Conservation (phyloP, 2,888 invertebrate species). For the Leptinotarsa tumamoca region DNA sequence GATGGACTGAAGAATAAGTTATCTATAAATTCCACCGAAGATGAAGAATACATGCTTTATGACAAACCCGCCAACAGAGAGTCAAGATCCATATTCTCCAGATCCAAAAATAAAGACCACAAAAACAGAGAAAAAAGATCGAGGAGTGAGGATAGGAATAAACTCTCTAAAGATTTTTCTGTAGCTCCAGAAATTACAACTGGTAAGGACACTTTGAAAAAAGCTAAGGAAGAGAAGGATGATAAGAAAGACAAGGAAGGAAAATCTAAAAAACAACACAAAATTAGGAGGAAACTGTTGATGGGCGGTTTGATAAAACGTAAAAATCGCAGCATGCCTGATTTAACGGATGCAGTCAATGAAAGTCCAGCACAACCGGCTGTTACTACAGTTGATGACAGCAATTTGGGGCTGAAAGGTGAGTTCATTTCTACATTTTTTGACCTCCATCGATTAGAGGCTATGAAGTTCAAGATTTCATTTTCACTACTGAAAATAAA, state of each 20-base stretch:
- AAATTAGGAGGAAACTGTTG: conserved; percentile 85
- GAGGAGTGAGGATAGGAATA: conserved; percentile 87
- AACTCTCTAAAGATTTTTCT: conserved; percentile 78
- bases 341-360: conserved; percentile 80
- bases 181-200: conserved; percentile 69
- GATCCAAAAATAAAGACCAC: conserved; percentile 78
- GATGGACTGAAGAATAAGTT: conserved; percentile 74
- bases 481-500: no score
- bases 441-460: not conserved
- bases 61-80: conserved; percentile 79
- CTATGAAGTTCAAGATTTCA: no score
- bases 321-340: conserved; percentile 93
- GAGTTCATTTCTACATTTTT: conserved; percentile 45
- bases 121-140: conserved; percentile 82
- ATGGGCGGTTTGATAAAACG: conserved; percentile 91
- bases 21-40: conserved; percentile 76
- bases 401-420: conserved; percentile 76
- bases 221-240: conserved; percentile 73
- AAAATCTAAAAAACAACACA: conserved; percentile 90
- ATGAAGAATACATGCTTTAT: conserved; percentile 75
- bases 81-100: conserved; percentile 75
- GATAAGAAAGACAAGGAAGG: conserved; percentile 75
- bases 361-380: conserved; percentile 61
- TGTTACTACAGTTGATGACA: conserved; percentile 79
- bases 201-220: conserved; percentile 58